Conservation (phyloP, 2,797 vertebrate species). For the Mallotus villosus region DNA sequence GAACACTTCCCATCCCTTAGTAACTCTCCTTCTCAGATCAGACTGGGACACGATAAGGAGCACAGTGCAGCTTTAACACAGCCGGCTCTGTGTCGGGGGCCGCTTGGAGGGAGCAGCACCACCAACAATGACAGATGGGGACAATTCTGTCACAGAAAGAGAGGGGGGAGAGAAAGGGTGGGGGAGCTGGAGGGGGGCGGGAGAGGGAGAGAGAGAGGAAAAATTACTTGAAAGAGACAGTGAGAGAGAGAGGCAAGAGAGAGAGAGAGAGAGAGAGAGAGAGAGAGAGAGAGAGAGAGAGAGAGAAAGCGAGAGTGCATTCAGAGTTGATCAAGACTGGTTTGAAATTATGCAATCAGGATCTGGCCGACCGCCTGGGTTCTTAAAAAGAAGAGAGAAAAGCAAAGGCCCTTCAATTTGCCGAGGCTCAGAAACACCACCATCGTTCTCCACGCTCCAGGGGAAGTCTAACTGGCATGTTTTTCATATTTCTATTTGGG, state of each 20-base stretch:
- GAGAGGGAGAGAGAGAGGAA: background rate
- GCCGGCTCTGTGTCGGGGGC: conserved; percentile 31
- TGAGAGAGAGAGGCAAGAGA: conserved; percentile 20
- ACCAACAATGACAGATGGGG: conserved; percentile 57
- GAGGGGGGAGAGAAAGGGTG: background rate
- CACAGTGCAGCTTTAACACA: conserved; percentile 27
- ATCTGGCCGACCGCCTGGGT: conserved; percentile 37
- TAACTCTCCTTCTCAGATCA: conserved; percentile 35
- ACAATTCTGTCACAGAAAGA: conserved; percentile 18
- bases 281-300: conserved; percentile 1
- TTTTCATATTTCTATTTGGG: conserved; percentile 26
- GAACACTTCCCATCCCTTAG: conserved; percentile 29
- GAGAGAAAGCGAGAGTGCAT: background rate
- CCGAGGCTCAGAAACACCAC: conserved; percentile 33
- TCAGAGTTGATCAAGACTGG: conserved; percentile 40
- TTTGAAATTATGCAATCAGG: conserved; percentile 47
- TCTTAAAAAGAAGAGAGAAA: conserved; percentile 35
- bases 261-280: background rate
- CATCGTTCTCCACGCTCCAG: conserved; percentile 16
- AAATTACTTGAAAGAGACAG: conserved; percentile 7
- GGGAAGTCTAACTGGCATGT: conserved; percentile 2
- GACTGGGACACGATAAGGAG: background rate
- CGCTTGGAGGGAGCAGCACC: conserved; percentile 30
- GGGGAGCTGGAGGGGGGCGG: no score
- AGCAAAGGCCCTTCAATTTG: conserved; percentile 28